A percentile compares a stretch with the other conserved stretches of the same genome.
Conservation (phyloP, 1,140 invertebrate genomes). For the Lineus longissimus region DNA sequence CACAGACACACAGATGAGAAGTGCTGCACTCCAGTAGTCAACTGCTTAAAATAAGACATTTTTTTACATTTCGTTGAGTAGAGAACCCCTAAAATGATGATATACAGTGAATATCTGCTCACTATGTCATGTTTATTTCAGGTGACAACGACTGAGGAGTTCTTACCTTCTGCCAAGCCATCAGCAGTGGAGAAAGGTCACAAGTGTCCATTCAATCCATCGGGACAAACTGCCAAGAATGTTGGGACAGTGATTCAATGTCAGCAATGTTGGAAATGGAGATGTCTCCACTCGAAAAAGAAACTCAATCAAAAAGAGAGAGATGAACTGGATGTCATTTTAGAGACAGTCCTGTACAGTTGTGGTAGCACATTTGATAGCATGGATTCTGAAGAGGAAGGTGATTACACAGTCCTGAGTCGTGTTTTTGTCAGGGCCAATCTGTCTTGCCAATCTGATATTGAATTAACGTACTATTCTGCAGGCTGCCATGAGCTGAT, state of each 20-base stretch:
- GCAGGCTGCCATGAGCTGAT: too few relatives aligned
- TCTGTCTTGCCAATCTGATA: not conserved
- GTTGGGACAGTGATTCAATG: not conserved
- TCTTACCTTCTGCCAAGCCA: not conserved
- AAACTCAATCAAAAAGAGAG: not conserved
- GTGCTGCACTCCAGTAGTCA: too few relatives aligned
- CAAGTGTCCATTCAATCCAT: not conserved
- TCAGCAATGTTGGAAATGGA: not conserved
- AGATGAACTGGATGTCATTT: not conserved
- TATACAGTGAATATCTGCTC: too few relatives aligned
- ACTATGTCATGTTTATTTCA: too few relatives aligned
- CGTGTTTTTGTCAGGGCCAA: not conserved
- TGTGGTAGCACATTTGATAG: not conserved
- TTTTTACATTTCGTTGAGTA: too few relatives aligned
- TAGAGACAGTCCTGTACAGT: not conserved
- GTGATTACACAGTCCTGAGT: not conserved
- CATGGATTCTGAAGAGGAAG: not conserved
- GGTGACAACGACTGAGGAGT: not conserved
- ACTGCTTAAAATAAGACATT: too few relatives aligned
- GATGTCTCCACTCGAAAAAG: not conserved
- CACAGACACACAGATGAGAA: too few relatives aligned
- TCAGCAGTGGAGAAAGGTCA: not conserved
- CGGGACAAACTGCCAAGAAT: constrained; percentile 3
- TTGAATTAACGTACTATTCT: not conserved
- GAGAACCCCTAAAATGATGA: too few relatives aligned